A percentile compares a stretch with the other conserved stretches of the same genome.
phyloP scores from a whole-genome alignment of 2,888 invertebrate species.

The Cantharis rufa region DNA sequence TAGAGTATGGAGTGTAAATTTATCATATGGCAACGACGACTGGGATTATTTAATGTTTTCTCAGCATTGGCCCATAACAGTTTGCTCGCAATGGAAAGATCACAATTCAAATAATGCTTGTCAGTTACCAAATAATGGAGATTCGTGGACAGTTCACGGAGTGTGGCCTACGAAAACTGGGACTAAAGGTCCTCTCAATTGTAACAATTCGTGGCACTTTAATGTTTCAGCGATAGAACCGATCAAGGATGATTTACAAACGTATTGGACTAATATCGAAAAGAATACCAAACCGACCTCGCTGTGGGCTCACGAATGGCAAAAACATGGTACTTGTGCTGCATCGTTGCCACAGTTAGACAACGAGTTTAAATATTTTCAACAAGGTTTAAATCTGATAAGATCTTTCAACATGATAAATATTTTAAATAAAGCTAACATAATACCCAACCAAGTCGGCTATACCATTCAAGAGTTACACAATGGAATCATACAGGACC shows the following conservation, averaged over 20 bases:
- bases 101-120: slow-evolving; percentile 65
- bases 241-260: slow-evolving; percentile 53
- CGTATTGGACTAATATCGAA: slow-evolving; percentile 75
- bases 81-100: slow-evolving; percentile 73
- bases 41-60: slow-evolving; percentile 82
- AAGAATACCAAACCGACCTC: slow-evolving; percentile 58
- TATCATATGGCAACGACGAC: not conserved
- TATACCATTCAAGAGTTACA: slow-evolving; percentile 59
- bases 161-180: slow-evolving; percentile 79
- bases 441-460: slow-evolving; percentile 59
- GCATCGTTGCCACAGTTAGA: slow-evolving; percentile 60
- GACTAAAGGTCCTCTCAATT: slow-evolving; percentile 69
- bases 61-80: slow-evolving; percentile 78
- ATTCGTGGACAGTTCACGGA: slow-evolving; percentile 80
- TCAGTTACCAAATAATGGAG: slow-evolving; percentile 62
- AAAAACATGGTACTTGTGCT: slow-evolving; percentile 83
- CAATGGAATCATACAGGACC: slow-evolving; percentile 58
- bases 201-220: slow-evolving; percentile 71
- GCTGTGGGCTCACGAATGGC: slow-evolving; percentile 83
- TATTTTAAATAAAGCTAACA: slow-evolving; percentile 61
- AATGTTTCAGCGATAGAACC: slow-evolving; percentile 63
- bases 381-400: slow-evolving; percentile 65
- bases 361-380: slow-evolving; percentile 71
- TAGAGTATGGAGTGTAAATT: not conserved
- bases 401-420: slow-evolving; percentile 64